Conservation (phyloP, 2,113 vertebrate species). For the human region GRCh38 chr20:55162501-55163000, state of each 20-base stretch:
- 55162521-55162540: neutral
- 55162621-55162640: neutral
- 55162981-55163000: neutral
- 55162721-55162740: neutral
- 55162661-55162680: neutral
- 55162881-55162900: neutral
- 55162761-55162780: neutral
- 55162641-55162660: neutral
- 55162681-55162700: neutral
- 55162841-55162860: neutral
- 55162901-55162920: neutral
- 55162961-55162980: neutral
- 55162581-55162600: fast-evolving
- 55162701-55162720: neutral
- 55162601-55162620: neutral
- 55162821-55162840: neutral
- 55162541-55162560: fast-evolving
- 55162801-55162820: neutral
- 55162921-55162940: fast-evolving
- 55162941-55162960: neutral
- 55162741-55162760: neutral
- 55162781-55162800: neutral
- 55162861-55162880: neutral
- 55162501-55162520: fast-evolving
- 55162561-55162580: neutral